These are phyloP conservation scores for Microctonus hyperodae DNA, from an alignment of 2,888 invertebrate genomes.

Conservation along the genomic window DNA sequence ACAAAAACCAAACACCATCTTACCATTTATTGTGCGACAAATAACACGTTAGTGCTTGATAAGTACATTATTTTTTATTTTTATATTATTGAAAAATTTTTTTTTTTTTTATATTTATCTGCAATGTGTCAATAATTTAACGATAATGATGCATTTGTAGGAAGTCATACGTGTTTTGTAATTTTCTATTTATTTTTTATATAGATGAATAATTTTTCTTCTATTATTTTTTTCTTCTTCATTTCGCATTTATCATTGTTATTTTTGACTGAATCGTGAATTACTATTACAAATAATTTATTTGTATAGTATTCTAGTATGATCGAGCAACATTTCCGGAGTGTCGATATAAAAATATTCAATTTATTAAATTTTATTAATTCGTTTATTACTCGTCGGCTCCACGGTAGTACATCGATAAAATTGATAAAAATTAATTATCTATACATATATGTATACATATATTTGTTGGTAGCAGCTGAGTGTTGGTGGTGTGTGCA, in stretches of 20 bases:
- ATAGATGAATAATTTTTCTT: not conserved
- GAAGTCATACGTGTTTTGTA: not conserved
- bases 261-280: not conserved
- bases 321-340: conserved; percentile 15
- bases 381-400: conserved; percentile 5
- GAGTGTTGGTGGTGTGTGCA: not conserved
- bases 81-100: not conserved
- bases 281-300: conserved; percentile 3
- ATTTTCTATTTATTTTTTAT: not conserved
- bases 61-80: not conserved
- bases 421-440: not conserved
- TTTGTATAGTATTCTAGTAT: not conserved
- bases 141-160: not conserved
- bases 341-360: not conserved
- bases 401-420: conserved; percentile 22
- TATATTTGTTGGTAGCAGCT: not conserved
- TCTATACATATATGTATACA: not conserved
- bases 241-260: not conserved
- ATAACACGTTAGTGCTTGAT: not conserved
- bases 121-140: not conserved
- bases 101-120: not conserved
- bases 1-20: not conserved
- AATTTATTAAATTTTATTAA: not conserved
- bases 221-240: not conserved
- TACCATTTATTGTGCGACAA: conserved; percentile 18